Evolutionary conservation across 2,113 vertebrate species (phyloP).

Genomic region (Clarias batrachus): DNA sequence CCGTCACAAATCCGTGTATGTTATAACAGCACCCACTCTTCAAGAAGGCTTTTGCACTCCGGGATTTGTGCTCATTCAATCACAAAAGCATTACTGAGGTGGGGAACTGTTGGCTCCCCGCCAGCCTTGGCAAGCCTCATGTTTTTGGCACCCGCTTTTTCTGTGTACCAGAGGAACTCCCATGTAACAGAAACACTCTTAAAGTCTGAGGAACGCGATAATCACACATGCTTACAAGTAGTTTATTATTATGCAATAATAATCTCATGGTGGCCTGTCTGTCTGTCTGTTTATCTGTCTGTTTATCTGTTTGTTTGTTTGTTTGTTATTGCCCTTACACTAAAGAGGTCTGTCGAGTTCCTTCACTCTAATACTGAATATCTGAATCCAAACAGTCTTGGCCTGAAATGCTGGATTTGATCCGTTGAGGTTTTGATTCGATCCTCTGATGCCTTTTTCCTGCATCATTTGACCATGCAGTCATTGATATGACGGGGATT

Average conservation of each 20-base stretch:
- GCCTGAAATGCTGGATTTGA: neutral
- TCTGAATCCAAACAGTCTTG: neutral
- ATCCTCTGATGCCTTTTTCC: neutral
- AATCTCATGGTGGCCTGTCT: too few species aligned
- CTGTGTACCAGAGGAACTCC: too few species aligned
- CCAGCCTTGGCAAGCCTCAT: too few species aligned
- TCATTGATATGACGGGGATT: neutral
- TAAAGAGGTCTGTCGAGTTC: neutral
- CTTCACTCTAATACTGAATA: neutral
- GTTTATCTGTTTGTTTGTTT: too few species aligned
- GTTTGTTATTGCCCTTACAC: too few species aligned
- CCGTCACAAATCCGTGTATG: neutral
- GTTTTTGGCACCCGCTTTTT: too few species aligned
- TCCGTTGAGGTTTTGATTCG: too few species aligned
- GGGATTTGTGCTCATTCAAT: neutral
- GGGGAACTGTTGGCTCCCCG: neutral
- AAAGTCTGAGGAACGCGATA: too few species aligned
- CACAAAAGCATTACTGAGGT: neutral
- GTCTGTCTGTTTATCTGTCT: too few species aligned
- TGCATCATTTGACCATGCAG: neutral
- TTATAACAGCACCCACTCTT: neutral
- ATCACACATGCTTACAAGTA: too few species aligned
- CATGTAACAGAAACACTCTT: too few species aligned
- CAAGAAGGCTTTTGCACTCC: neutral
- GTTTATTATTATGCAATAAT: too few species aligned